Percentiles rank a stretch among this genome's conserved stretches.
phyloP scores from a whole-genome alignment of 2,113 vertebrate genomes.

The Pollachius pollachius region DNA sequence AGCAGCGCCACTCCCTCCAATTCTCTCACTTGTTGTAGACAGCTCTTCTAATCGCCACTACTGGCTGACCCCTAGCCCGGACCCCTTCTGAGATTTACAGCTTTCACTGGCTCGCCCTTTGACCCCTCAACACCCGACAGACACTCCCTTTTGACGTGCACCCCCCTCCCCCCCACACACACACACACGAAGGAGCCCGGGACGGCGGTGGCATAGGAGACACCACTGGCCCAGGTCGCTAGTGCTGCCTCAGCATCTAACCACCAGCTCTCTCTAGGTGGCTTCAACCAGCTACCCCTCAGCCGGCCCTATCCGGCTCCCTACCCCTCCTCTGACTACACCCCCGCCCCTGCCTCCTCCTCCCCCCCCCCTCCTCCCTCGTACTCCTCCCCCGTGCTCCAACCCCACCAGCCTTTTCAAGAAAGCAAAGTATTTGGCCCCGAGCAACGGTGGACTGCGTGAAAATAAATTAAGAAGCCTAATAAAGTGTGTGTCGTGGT shows the following conservation, averaged over 20 bases:
- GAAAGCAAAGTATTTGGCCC: slow-evolving; percentile 63
- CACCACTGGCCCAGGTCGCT: slow-evolving; percentile 44
- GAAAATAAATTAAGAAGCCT: slow-evolving; percentile 71
- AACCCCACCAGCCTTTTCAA: slow-evolving; percentile 21
- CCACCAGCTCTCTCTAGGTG: slow-evolving; percentile 59
- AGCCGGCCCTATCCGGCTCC: background rate
- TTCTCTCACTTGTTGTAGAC: slow-evolving; percentile 59
- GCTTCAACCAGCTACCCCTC: slow-evolving; percentile 35
- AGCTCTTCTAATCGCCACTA: slow-evolving; percentile 63
- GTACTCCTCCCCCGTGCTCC: slow-evolving; percentile 25
- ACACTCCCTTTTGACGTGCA: slow-evolving; percentile 58
- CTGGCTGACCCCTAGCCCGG: slow-evolving; percentile 66
- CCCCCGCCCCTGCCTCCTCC: slow-evolving; percentile 46
- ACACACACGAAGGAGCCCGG: slow-evolving; percentile 10
- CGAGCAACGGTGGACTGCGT: slow-evolving; percentile 63
- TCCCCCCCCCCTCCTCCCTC: slow-evolving; percentile 45
- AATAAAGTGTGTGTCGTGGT: slow-evolving; percentile 74
- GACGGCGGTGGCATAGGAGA: slow-evolving; percentile 31
- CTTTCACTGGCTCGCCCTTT: slow-evolving; percentile 70
- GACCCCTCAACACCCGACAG: slow-evolving; percentile 54
- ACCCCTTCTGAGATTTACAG: slow-evolving; percentile 70
- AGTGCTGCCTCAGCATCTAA: slow-evolving; percentile 63
- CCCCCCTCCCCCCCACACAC: too few relatives aligned
- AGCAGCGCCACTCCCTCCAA: slow-evolving; percentile 57
- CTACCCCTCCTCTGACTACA: slow-evolving; percentile 36